Evolutionary conservation across 1,140 invertebrate species (phyloP), one percentile per base, ranked within the genome.

Genomic region (Zophobas atratus): DNA sequence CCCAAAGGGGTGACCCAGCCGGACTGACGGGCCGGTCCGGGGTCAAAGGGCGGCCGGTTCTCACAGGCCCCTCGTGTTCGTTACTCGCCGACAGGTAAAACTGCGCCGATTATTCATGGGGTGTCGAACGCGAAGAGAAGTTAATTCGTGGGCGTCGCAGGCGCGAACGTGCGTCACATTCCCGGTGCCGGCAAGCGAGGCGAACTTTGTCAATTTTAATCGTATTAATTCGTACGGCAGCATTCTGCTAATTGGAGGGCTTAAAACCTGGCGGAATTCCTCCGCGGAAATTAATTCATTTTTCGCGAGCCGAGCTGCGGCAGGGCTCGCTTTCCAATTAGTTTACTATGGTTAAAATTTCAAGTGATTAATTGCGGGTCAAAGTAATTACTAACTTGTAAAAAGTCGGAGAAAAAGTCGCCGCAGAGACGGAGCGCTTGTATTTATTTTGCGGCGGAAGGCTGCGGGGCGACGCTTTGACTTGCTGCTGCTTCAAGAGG

Each of bases 301-400:
- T 67, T 72, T 72, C 70, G 70, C 51, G 20, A 72, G 32, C 6
- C 41, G 34, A 32, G 43, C 33, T 70, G 46, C 39, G 67, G 41
- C 6, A 70, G 39, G 33, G 48, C 34, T 36, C 71, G 55, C 70
- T 78, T 78, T 72, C 60, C 70, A 78, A 78, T 78, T 78, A 78
- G 77, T 78, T 67, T 38, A 38, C 56, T 70, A 74, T 49, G 71
- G 55, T 78, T 74, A 63, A 74, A 78, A 71, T 78, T 74, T 55
- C 56, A 56, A 48, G 56, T 78, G 71, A 78, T 78, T 78, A 78
- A 78, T 78, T 78, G 74, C 70, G 46, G 70, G 43, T 71, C 55
- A 71, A 74, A 78, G 70, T 78, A 78, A 78, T 78, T 78, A 78
- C 56, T 73, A 60, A 73, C 56, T 63, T 74, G 56, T 60, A 74